Conservation (phyloP, 2,888 invertebrate species). For the Philaethria dido region DNA sequence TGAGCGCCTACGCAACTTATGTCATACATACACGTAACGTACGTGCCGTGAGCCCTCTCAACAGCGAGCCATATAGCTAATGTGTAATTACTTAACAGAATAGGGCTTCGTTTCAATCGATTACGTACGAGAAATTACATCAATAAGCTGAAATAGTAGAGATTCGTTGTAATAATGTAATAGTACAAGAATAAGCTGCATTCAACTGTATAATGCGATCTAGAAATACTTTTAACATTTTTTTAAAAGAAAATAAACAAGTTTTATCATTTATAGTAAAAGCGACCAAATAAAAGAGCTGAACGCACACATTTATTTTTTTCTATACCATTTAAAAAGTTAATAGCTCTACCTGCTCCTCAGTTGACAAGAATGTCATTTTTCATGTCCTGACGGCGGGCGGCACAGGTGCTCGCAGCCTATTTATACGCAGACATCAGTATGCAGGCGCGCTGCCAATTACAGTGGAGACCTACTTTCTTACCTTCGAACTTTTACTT, state of each 20-base stretch:
- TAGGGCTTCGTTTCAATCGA: constrained; percentile 42
- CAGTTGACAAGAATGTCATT: constrained; percentile 41
- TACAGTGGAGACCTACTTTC: constrained; percentile 83
- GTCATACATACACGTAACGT: constrained; percentile 66
- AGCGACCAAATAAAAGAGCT: constrained; percentile 4
- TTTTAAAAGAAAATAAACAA: constrained; percentile 5
- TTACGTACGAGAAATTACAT: constrained; percentile 38
- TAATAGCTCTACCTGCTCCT: constrained; percentile 18
- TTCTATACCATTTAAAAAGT: constrained; percentile 7
- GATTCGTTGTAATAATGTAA: constrained; percentile 20
- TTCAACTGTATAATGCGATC: not conserved
- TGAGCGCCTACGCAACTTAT: constrained; percentile 67
- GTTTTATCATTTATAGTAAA: constrained; percentile 11
- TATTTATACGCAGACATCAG: constrained; percentile 74
- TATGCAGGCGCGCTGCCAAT: constrained; percentile 82
- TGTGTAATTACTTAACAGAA: constrained; percentile 42
- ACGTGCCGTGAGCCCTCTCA: constrained; percentile 53
- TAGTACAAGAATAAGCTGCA: not conserved
- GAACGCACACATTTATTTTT: constrained; percentile 2
- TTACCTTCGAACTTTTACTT: constrained; percentile 85
- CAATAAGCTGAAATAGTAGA: constrained; percentile 28
- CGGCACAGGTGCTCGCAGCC: constrained; percentile 65
- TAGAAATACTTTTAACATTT: not conserved
- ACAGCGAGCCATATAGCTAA: constrained; percentile 35
- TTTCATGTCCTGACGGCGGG: constrained; percentile 48